phyloP scores from a whole-genome alignment of 2,113 vertebrate genomes.

The Seriola dumerili region DNA sequence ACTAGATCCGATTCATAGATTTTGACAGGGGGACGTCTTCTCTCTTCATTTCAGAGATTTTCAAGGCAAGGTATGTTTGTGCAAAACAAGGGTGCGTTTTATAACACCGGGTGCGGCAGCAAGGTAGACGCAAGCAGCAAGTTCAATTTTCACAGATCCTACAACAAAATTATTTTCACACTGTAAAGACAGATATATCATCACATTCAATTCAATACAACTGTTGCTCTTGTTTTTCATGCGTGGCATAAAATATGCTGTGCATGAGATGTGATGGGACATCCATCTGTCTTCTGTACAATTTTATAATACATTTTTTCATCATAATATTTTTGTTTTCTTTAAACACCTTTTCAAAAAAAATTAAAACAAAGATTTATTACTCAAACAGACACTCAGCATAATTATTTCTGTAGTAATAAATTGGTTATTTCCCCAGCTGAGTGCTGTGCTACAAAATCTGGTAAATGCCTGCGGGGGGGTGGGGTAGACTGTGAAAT shows the following conservation, averaged over 20 bases:
- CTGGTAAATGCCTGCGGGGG: slow-evolving; percentile 42
- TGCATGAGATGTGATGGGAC: no score
- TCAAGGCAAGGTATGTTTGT: background rate
- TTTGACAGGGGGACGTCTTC: background rate
- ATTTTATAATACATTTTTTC: background rate
- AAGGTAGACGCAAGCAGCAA: background rate
- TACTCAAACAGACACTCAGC: slow-evolving; percentile 1
- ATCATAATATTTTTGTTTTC: background rate
- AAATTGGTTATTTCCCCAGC: slow-evolving; percentile 30
- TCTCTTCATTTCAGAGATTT: background rate
- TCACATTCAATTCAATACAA: background rate
- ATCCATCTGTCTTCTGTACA: no score
- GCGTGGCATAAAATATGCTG: no score
- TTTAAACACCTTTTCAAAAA: slow-evolving; percentile 5
- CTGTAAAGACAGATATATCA: background rate
- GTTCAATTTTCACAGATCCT: background rate
- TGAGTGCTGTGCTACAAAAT: slow-evolving; percentile 23
- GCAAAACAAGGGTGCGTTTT: background rate
- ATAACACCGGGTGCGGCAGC: background rate
- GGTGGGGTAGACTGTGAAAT: slow-evolving; percentile 49
- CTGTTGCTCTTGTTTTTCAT: background rate
- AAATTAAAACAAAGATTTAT: background rate
- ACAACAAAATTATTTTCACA: background rate
- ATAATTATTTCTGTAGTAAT: slow-evolving; percentile 29
- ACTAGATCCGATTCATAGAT: background rate